These are phyloP conservation scores for Thecocarcelia acutangulata DNA, from an alignment of 2,888 invertebrate genomes.

Conservation along the genomic window DNA sequence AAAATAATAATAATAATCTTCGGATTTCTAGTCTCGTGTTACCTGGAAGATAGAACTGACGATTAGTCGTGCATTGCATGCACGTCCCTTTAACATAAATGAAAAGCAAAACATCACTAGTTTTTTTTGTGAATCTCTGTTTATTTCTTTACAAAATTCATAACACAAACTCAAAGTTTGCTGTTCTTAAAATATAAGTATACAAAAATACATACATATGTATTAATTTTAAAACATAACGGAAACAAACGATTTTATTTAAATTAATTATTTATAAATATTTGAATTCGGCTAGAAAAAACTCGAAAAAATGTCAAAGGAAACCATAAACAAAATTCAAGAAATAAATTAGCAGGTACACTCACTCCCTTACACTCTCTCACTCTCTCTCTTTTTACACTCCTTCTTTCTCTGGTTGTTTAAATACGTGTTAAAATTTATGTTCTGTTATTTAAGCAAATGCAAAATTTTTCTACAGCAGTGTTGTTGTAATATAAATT, in stretches of 20 bases:
- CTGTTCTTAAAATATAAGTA: background rate
- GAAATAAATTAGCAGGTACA: slow-evolving; percentile 48
- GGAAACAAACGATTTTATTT: slow-evolving; percentile 59
- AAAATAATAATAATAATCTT: too few species aligned
- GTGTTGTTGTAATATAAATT: too few species aligned
- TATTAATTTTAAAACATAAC: slow-evolving; percentile 34
- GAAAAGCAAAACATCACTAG: background rate
- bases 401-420: background rate
- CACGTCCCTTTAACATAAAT: too few species aligned
- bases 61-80: too few species aligned
- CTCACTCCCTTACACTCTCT: slow-evolving; percentile 6
- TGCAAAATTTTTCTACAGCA: too few species aligned
- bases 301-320: slow-evolving; percentile 54
- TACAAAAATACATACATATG: too few species aligned
- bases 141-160: slow-evolving; percentile 63
- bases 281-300: slow-evolving; percentile 54
- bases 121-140: slow-evolving; percentile 20
- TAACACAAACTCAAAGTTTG: slow-evolving; percentile 35
- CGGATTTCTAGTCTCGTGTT: too few species aligned
- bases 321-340: slow-evolving; percentile 8
- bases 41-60: too few species aligned
- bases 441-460: too few species aligned
- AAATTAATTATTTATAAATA: slow-evolving; percentile 15
- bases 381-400: slow-evolving; percentile 20
- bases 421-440: background rate